phyloP scores from a whole-genome alignment of 2,888 invertebrate species.

The Ormyrus pomaceus region DNA sequence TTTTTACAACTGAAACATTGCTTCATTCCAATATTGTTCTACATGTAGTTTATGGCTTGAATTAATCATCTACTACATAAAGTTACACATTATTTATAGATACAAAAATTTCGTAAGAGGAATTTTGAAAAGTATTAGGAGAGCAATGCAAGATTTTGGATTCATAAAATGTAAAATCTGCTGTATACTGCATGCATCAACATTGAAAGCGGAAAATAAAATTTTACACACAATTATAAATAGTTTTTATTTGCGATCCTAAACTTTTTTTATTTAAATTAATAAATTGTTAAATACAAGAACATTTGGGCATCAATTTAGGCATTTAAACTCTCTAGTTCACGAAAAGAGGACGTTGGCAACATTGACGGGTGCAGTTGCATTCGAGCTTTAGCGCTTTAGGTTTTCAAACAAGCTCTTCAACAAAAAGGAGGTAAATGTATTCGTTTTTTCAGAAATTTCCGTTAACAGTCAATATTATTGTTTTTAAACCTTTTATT shows the following conservation, averaged over 20 bases:
- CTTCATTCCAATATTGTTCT: slow-evolving; percentile 28
- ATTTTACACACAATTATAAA: slow-evolving; percentile 59
- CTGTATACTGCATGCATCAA: slow-evolving; percentile 62
- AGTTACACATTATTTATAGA: slow-evolving; percentile 32
- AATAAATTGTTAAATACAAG: background rate
- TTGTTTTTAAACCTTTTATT: too few species aligned
- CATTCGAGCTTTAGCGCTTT: too few species aligned
- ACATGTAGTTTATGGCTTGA: slow-evolving; percentile 15
- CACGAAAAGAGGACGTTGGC: too few species aligned
- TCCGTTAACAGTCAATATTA: too few species aligned
- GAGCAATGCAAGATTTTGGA: slow-evolving; percentile 27
- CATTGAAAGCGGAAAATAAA: slow-evolving; percentile 62
- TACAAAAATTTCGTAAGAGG: background rate
- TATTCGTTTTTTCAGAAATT: too few species aligned
- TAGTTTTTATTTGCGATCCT: background rate
- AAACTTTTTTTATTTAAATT: background rate
- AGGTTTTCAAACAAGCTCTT: too few species aligned
- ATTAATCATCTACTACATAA: slow-evolving; percentile 20
- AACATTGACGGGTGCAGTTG: too few species aligned
- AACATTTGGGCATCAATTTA: background rate
- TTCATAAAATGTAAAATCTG: slow-evolving; percentile 53
- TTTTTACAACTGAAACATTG: slow-evolving; percentile 25
- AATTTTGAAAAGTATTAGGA: slow-evolving; percentile 40
- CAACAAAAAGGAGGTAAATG: too few species aligned
- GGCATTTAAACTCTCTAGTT: too few species aligned